phyloP scores from a whole-genome alignment of 2,797 vertebrate genomes.

The Liasis olivaceus region DNA sequence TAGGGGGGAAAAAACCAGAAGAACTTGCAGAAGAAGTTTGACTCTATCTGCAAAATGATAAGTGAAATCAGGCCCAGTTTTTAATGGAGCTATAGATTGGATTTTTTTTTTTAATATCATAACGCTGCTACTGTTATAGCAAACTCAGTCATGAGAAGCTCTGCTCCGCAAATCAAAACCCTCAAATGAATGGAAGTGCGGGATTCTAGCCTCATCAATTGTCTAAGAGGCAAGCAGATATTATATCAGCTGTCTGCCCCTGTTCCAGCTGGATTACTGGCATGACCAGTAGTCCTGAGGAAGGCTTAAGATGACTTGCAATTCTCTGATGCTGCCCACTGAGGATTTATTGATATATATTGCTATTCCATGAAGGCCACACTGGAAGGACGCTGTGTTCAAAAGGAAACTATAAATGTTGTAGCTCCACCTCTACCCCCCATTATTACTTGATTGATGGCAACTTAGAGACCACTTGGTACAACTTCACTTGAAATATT shows the following conservation, averaged over 20 bases:
- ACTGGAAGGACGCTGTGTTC: neutral
- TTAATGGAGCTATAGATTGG: neutral
- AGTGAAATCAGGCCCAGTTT: neutral
- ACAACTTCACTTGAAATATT: neutral
- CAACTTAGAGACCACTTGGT: neutral
- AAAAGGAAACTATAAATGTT: neutral
- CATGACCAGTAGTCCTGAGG: neutral
- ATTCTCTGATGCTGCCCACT: neutral
- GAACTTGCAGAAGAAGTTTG: neutral
- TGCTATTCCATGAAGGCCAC: neutral
- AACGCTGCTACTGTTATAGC: neutral
- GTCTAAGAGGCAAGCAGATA: neutral
- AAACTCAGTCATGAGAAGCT: neutral
- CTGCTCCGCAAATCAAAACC: neutral
- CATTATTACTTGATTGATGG: neutral
- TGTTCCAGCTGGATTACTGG: neutral
- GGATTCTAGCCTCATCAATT: neutral
- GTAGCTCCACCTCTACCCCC: neutral
- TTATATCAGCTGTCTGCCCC: neutral
- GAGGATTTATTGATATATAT: neutral
- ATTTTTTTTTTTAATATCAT: neutral
- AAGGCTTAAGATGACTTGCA: neutral
- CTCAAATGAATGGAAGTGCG: neutral
- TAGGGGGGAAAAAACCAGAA: neutral
- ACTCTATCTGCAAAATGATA: neutral